Base-by-base conservation (phyloP, 2,113 vertebrate genomes). In the Aspidoscelis tigris region DNA sequence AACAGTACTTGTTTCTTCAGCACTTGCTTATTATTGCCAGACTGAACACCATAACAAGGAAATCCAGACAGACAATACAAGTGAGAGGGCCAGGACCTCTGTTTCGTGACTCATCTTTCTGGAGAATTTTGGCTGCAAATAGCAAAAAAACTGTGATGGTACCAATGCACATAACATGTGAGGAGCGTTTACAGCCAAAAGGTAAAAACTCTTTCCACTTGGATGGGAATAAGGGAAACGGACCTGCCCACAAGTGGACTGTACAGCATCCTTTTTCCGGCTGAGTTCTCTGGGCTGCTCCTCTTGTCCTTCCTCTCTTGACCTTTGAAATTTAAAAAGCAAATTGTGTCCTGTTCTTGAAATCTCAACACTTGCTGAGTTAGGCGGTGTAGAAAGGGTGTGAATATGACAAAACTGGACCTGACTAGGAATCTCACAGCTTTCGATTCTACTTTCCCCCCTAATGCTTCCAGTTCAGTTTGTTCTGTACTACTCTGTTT, bases 181-280 rank as follows among this genome's bases (percentile, higher is more conserved):
- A 80, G 82, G 77, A 65, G 53, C 33, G 83, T 58, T 86, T 73
- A 76, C 76, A 61, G 93, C 89, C 92, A 92, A 91, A 80, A 88
- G 26, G 84, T 82, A 87, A 87, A 92, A 90, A 90, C 83, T 90
- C 87, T 93, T 94, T 92, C 88, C 90, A 95, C 88, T 92, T 82
- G 83, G 50, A 82, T 80, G 90, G 84, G 92, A 92, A 91, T 82
- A 90, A 69, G 88, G 94, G 93, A 95, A 94, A 88, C 81, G 82
- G 87, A 76, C 91, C 90, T 94, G 88, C 78, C 77, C 85, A 88
- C 76, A 74, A 91, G 88, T 93, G 88, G 88, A 88, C 58, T 74
- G 89, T 75, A 72, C 89, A 88, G 91, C 87, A 93, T 94, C 90
- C 92, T 93, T 92, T 93, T 94, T 92, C 92, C 92, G 89, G 88